phyloP scores from a whole-genome alignment of 2,888 invertebrate genomes.

The Cataglyphis rosenhaueri region DNA sequence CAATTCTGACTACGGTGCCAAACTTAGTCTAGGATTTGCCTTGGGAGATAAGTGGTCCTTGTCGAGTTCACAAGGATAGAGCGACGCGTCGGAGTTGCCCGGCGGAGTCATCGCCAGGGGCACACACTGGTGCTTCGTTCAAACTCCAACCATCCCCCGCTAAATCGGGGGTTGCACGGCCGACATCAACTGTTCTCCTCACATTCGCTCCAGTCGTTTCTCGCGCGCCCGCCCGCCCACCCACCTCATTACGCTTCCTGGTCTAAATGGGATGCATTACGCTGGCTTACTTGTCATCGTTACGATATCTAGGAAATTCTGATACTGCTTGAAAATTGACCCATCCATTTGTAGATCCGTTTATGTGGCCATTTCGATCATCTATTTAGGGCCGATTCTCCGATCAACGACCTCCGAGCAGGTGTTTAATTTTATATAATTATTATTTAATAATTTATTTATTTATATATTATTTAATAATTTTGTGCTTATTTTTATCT shows the following conservation, averaged over 20 bases:
- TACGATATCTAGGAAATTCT: slow-evolving; percentile 63
- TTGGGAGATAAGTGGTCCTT: slow-evolving; percentile 74
- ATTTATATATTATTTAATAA: slow-evolving; percentile 11
- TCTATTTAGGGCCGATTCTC: slow-evolving; percentile 57
- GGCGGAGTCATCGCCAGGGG: slow-evolving; percentile 67
- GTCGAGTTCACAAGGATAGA: slow-evolving; percentile 63
- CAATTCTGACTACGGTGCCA: slow-evolving; percentile 71
- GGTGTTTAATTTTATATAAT: slow-evolving; percentile 58
- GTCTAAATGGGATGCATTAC: slow-evolving; percentile 77
- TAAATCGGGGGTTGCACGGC: slow-evolving; percentile 55
- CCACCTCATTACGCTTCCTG: slow-evolving; percentile 75
- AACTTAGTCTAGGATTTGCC: slow-evolving; percentile 66
- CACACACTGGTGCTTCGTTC: slow-evolving; percentile 59
- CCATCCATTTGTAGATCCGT: slow-evolving; percentile 48
- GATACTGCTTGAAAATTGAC: slow-evolving; percentile 71
- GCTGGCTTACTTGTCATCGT: slow-evolving; percentile 75
- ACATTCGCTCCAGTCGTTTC: slow-evolving; percentile 7
- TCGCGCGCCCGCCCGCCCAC: slow-evolving; percentile 29
- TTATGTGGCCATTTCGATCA: slow-evolving; percentile 56
- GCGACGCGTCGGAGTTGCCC: slow-evolving; percentile 58
- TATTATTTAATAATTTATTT: too few relatives aligned
- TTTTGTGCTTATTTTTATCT: not conserved
- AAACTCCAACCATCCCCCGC: slow-evolving; percentile 67
- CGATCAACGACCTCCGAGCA: slow-evolving; percentile 58
- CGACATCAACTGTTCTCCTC: slow-evolving; percentile 42